Evolutionary conservation across 2,888 invertebrate genomes (phyloP).

Genomic region (Tipula lateralis): DNA sequence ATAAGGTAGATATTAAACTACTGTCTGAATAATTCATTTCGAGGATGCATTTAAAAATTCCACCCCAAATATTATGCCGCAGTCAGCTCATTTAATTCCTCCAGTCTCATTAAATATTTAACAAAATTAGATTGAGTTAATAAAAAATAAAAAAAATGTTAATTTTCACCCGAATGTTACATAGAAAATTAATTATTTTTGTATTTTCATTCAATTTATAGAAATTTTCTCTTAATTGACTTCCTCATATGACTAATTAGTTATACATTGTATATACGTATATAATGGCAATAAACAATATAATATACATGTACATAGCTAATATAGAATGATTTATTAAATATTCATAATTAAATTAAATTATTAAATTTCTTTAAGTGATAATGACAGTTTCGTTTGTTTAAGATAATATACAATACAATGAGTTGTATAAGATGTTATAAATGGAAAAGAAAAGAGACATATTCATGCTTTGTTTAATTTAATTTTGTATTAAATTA

Average conservation of each 20-base stretch:
- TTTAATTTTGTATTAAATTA: neutral
- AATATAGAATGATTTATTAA: neutral
- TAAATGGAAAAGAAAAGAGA: neutral
- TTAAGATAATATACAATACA: too few relatives aligned
- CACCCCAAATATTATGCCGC: neutral
- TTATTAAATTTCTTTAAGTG: neutral
- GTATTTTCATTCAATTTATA: neutral
- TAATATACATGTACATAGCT: neutral
- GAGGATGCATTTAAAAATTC: neutral
- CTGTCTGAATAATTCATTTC: neutral
- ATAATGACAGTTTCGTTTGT: conserved; percentile 1
- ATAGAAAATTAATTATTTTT: neutral
- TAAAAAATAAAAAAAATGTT: neutral
- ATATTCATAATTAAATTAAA: conserved; percentile 19
- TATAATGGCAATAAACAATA: neutral
- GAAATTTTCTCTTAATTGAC: neutral
- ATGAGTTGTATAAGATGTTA: too few relatives aligned
- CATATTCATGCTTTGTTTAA: neutral
- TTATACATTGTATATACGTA: neutral
- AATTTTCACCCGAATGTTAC: neutral
- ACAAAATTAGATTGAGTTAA: neutral
- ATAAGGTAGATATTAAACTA: neutral
- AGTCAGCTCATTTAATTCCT: neutral
- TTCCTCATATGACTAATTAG: conserved; percentile 12
- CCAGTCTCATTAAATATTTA: neutral